A percentile compares a stretch with the other conserved stretches of the same genome.
phyloP scores from a whole-genome alignment of 2,888 invertebrate genomes.

The Elegia similella region DNA sequence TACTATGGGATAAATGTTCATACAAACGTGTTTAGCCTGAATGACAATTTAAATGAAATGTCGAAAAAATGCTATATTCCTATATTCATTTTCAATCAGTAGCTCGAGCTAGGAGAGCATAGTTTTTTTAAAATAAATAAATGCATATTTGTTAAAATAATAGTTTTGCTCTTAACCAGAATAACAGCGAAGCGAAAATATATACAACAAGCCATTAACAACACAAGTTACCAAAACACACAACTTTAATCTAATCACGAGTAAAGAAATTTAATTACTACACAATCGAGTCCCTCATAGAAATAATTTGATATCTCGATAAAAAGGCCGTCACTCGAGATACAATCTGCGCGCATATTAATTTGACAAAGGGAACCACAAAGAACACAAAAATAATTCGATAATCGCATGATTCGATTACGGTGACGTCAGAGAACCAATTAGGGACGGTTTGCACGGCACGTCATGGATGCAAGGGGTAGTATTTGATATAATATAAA shows the following conservation, averaged over 20 bases:
- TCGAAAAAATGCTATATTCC: too few species aligned
- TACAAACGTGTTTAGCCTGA: too few species aligned
- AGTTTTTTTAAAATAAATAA: too few species aligned
- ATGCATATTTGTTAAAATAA: too few species aligned
- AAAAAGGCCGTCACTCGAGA: slow-evolving; percentile 22
- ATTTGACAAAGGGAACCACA: slow-evolving; percentile 40
- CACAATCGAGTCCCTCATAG: slow-evolving; percentile 19
- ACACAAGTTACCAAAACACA: neutral
- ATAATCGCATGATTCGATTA: slow-evolving; percentile 64
- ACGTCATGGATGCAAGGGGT: neutral
- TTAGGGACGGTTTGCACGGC: slow-evolving; percentile 31
- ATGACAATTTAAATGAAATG: too few species aligned
- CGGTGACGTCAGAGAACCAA: slow-evolving; percentile 53
- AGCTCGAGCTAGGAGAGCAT: too few species aligned
- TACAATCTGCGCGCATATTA: slow-evolving; percentile 28
- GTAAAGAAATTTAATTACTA: slow-evolving; percentile 13
- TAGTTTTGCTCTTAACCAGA: too few species aligned
- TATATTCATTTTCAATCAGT: too few species aligned
- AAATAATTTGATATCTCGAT: slow-evolving; percentile 23
- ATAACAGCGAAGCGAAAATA: too few species aligned
- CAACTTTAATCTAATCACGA: slow-evolving; percentile 2
- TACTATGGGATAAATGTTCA: too few species aligned
- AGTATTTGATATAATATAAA: too few species aligned
- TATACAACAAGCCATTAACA: too few species aligned
- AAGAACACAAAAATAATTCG: slow-evolving; percentile 63